These are phyloP conservation scores for Chelidonichthys spinosus DNA, from an alignment of 2,797 vertebrate genomes.

Conservation along the genomic window DNA sequence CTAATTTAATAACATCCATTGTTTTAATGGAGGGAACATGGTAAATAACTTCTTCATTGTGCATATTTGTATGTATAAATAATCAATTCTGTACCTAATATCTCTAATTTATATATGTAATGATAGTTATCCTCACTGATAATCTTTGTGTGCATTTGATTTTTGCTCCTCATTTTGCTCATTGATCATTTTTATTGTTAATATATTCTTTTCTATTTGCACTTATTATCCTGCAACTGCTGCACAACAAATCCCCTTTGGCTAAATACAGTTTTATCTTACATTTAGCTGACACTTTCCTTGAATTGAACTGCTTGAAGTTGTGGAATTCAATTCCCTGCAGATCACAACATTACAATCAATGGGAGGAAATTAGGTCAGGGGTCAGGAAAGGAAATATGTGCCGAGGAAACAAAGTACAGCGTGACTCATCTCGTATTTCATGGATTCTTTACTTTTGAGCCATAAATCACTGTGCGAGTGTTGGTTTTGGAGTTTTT, in stretches of 20 bases:
- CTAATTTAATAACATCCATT: not conserved
- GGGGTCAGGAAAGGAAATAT: slow-evolving; percentile 37
- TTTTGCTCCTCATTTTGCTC: not conserved
- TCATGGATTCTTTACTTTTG: not conserved
- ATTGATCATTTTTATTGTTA: not conserved
- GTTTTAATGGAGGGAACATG: not conserved
- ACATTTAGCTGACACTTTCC: not conserved
- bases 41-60: not conserved
- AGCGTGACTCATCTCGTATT: slow-evolving; percentile 20
- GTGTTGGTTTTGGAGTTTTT: not conserved
- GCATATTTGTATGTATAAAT: not conserved
- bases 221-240: not conserved
- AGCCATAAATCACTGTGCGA: slow-evolving; percentile 3
- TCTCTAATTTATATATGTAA: not conserved
- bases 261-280: not conserved
- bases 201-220: not conserved
- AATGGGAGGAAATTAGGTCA: slow-evolving; percentile 45
- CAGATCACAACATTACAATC: slow-evolving; percentile 36
- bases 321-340: not conserved
- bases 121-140: not conserved
- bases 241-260: not conserved
- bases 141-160: not conserved
- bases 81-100: not conserved
- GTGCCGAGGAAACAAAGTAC: slow-evolving; percentile 19
- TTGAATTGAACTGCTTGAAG: slow-evolving; percentile 2